Base-by-base conservation (phyloP, 1,140 invertebrate species). In the Philotrypesis tridentata region DNA sequence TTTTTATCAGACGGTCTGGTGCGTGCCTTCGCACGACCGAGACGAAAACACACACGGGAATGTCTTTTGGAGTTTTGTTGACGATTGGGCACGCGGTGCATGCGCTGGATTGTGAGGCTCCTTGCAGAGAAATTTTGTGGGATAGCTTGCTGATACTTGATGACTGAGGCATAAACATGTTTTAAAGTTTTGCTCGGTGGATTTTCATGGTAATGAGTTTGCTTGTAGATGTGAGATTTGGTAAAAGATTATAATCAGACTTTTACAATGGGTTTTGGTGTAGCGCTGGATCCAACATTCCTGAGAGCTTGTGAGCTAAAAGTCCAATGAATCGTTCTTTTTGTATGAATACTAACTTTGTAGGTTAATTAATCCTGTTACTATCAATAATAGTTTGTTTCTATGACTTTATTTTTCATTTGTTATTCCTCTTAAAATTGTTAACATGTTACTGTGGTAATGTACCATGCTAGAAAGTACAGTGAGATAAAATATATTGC, bases 401-500 rank as follows among this genome's bases (percentile, higher is more conserved):
- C 31, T 48, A 68, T 17, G 23, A 55, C 48, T 48, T 48, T 43
- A n/a, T 23, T 76, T n/a, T 68, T 68, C 74, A 33, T 33, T 77
- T 29, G 75, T 29, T 48, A 48, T n/a, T 67, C 25, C 25, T 12
- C 25, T 65, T 61, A 1, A n/a, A 31, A 23, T 33, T 9, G 37
- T 17, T n/a, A n/a, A n/a, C n/a, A n/a, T n/a, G n/a, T 9, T 67
- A 21, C 23, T n/a, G 12, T 43, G 23, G 11, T 33, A 21, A 63
- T 75, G 21, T 7, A 23, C 17, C 1, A 11, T 37, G 5, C 0
- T 77, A 43, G 55, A 61, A 65, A 43, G 37, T 55, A 12, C 21
- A 48, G 25, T 55, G 7, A 55, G 21, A 70, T 65, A 17, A 68
- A 61, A 63, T 79, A 27, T 61, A 63, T 87, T 88, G 40, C 83